Evolutionary conservation across 1,140 invertebrate genomes (phyloP), one percentile per base, ranked within the genome.

Genomic region (Calycopis cecrops): DNA sequence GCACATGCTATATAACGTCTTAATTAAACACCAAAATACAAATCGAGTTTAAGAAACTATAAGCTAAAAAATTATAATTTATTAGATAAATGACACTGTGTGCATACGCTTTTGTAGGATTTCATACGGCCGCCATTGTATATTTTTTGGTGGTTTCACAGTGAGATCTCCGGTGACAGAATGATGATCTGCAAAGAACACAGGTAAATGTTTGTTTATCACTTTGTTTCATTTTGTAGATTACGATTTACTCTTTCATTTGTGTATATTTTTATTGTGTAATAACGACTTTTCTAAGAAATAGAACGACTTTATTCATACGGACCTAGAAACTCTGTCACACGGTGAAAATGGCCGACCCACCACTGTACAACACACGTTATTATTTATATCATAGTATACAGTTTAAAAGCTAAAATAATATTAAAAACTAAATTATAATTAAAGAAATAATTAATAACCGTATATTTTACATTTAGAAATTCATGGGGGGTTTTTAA

Each of bases 331-430:
- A 63, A 71, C 76, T 81, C 74, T 80, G 83, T 88, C 79, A 77
- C 78, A 76, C 81, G 76, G 82, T 78, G 78, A 77, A 87, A 86
- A 88, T 88, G 86, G 86, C 86, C 79, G 86, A 86, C 81, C 77
- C 76, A 87, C 83, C 83, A 88, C 84, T 85, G 79, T 80, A 82
- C 85, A 79, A 87, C 65, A 77, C 67, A 83, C 70, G 65, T 70
- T 60, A 62, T 73, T 67, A 69, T 83, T 81, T 69, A 35, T 64
- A 64, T 28, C 2, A 28, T 28, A 28, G 2, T 28, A 28, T 28
- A 6, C 21, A 28, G 21, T 28, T 28, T 28, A 28, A 28, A 3
- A 28, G 2, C 21, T 28, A 28, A 28, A 28, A 2, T 28, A 28
- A 28, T 28, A 28, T 28, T 28, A 28, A 28, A 28, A 28, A 28